A percentile compares a stretch with the other conserved stretches of the same genome.
Evolutionary conservation across 2,113 vertebrate genomes (phyloP).

Genomic region (Charadrius vociferus): DNA sequence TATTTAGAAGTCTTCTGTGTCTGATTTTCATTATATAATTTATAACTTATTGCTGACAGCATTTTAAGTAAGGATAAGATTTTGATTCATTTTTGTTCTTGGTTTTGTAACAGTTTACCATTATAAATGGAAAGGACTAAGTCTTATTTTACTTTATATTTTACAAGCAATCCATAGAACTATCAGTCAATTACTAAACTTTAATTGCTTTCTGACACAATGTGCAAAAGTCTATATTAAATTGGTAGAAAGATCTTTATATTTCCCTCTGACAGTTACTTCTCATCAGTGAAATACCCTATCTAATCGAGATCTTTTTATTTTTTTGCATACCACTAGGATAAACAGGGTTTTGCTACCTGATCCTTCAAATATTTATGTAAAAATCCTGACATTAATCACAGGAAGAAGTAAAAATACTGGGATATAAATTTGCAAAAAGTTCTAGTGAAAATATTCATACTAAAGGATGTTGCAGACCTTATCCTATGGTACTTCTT

Average conservation of each 20-base stretch:
- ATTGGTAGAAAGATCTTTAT: neutral
- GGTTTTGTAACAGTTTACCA: neutral
- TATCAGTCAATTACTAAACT: neutral
- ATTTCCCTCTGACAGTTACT: neutral
- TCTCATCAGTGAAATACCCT: neutral
- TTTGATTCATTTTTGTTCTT: neutral
- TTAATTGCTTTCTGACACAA: neutral
- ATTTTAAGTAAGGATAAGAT: neutral
- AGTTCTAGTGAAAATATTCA: rapidly evolving
- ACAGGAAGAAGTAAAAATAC: neutral
- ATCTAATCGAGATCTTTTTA: neutral
- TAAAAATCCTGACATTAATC: neutral
- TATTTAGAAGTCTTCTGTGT: neutral
- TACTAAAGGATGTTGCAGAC: neutral
- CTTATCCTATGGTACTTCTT: neutral
- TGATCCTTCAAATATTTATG: neutral
- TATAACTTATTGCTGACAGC: neutral
- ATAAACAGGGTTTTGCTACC: neutral
- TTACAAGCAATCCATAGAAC: neutral
- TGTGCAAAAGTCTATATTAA: neutral
- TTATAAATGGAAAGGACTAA: neutral
- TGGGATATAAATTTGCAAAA: neutral
- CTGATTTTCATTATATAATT: neutral
- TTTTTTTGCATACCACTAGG: neutral
- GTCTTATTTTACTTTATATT: neutral